These are phyloP conservation scores for Lycorma delicatula DNA, from an alignment of 1,140 invertebrate genomes.

Conservation along the genomic window DNA sequence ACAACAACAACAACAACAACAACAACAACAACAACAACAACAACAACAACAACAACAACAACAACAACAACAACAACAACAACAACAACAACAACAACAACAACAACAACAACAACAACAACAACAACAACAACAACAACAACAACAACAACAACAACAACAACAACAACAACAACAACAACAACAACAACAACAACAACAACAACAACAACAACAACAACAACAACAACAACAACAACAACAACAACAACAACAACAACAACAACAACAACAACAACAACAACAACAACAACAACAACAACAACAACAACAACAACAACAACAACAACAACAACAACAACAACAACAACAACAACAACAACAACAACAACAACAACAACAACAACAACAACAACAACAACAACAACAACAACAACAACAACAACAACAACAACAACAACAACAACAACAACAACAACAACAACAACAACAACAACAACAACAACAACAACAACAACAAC, in stretches of 20 bases:
- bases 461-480: neutral
- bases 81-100: constrained; percentile 1
- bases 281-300: neutral
- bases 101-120: neutral
- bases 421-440: neutral
- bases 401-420: neutral
- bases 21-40: constrained; percentile 1
- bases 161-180: neutral
- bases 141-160: constrained; percentile 1
- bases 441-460: constrained; percentile 1
- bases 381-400: constrained; percentile 1
- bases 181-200: constrained; percentile 1
- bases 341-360: neutral
- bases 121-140: neutral
- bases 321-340: constrained; percentile 1
- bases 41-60: neutral
- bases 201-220: constrained; percentile 1
- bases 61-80: neutral
- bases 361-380: neutral
- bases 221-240: neutral
- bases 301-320: neutral
- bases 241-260: neutral
- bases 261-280: constrained; percentile 1
- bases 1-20: neutral
- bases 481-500: neutral